Evolutionary conservation across 2,113 vertebrate species (phyloP), one percentile per base, ranked within the genome.

Genomic region (Porphyrio hochstetteri): DNA sequence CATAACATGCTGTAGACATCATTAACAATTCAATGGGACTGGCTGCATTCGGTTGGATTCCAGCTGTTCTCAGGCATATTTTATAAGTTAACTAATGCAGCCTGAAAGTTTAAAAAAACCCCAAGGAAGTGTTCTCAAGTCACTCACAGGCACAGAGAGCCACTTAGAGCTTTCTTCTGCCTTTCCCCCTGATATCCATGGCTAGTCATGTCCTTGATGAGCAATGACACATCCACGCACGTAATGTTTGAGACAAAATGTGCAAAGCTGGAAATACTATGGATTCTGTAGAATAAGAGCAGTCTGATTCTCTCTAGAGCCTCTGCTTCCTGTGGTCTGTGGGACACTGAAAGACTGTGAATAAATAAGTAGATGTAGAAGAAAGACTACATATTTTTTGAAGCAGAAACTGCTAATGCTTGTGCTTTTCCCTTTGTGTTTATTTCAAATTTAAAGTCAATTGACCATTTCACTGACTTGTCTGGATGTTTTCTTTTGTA

Each of bases 211-310:
- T 93, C 93, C 88, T 92, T 96, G 78, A 82, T 96, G 86, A 97
- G 86, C 86, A 93, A 96, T 88, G 81, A 84, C 70, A 76, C 38
- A 55, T 81, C 67, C 23, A 38, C 46, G 53, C 48, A 82, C 0
- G 10, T 68, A 48, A 40, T 92, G 81, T 84, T 76, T 90, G 95
- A 96, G 78, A 86, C n/a, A 91, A 93, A 95, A 87, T 63, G 67
- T 96, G 64, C 69, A 94, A 96, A 96, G 63, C 52, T 80, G 83
- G 75, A 92, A 94, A 70, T 85, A 42, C 25, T 83, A 95, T 76
- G 63, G 79, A 76, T 95, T 85, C 61, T 76, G 46, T 50, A 76
- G 69, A 79, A 40, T 69, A 82, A 76, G 55, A 88, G 81, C 52
- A 89, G 63, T 42, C 90, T 71, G 53, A 78, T 88, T 91, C 61